These are phyloP conservation scores for Saiga tatarica DNA, from an alignment of 2,113 vertebrate species.

Conservation along the genomic window DNA sequence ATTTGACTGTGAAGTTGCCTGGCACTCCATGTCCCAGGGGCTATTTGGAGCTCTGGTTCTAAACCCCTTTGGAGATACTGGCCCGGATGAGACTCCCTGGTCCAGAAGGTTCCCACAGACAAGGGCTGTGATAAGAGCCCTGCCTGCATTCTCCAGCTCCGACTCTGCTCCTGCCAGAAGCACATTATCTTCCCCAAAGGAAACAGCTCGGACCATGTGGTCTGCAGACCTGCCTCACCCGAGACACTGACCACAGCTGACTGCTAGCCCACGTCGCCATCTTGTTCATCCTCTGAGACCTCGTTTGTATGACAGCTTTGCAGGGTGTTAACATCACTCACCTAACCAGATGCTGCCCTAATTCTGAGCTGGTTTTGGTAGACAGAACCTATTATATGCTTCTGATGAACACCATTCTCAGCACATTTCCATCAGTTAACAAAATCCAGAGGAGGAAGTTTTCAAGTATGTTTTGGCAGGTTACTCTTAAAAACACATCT, in stretches of 20 bases:
- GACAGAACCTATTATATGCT: background rate
- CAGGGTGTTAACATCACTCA: background rate
- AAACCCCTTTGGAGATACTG: background rate
- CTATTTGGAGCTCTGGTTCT: background rate
- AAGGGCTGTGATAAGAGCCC: background rate
- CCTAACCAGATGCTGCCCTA: accelerated
- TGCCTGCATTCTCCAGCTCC: accelerated
- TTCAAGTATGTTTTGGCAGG: accelerated
- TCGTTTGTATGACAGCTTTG: accelerated
- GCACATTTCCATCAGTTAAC: too few relatives aligned
- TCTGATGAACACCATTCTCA: background rate
- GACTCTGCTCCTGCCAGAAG: background rate
- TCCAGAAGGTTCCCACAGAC: background rate
- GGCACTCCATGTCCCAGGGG: accelerated
- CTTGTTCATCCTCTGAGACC: background rate
- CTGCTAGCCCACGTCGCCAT: accelerated
- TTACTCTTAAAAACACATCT: background rate
- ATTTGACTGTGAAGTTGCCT: background rate
- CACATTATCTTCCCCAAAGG: accelerated
- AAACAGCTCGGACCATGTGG: accelerated
- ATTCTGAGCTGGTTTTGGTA: background rate
- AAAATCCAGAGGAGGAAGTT: background rate
- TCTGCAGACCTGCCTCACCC: accelerated
- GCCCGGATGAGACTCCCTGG: background rate
- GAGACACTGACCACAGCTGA: accelerated